Evolutionary conservation across 2,888 invertebrate species (phyloP), one percentile per base, ranked within the genome.

Genomic region (Barypeithes pellucidus): DNA sequence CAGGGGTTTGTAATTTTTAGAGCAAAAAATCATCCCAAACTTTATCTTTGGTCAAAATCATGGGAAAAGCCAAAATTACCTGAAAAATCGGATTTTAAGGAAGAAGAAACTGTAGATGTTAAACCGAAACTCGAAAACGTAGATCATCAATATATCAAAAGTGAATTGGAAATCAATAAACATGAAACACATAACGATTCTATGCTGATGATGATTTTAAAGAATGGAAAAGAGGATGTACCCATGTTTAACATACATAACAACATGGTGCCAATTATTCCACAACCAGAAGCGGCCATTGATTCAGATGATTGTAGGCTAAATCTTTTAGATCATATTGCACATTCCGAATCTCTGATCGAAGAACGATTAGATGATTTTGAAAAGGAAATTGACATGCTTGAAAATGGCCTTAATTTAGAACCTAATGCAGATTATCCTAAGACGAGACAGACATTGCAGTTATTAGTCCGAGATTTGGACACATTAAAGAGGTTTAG

Each of bases 11-110:
- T 41, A 61, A 82, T 20, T 47, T 47, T 47, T 20, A 92, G 91
- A 60, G 92, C 92, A 73, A 93, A 93, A 78, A 92, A 94, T 83
- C 95, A 95, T 82, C 95, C 95, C 0, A 95, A 95, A 81, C 87
- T 95, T 41, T 95, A 95, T 84, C 87, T 95, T 0, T 95, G 95
- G 95, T 93, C 95, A 0, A 94, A 94, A 80, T 92, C 92, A 76
- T 95, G 95, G 95, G 93, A 93, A 79, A 90, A 91, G 86, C 16
- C 86, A 85, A 78, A 82, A 59, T 73, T 85, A 60, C 84, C 85
- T 3, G 84, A 84, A 75, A 84, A 84, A 78, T 67, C 73, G 29
- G 72, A 77, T 54, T 14, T 60, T 1, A 79, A 78, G 70, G 60
- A 69, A 20, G 77, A 77, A 52, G 43, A 73, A 41, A 59, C 24